A percentile compares a stretch with the other conserved stretches of the same genome.
These are phyloP conservation scores for Vulpes vulpes DNA, from an alignment of 2,113 vertebrate genomes.

Conservation along the genomic window DNA sequence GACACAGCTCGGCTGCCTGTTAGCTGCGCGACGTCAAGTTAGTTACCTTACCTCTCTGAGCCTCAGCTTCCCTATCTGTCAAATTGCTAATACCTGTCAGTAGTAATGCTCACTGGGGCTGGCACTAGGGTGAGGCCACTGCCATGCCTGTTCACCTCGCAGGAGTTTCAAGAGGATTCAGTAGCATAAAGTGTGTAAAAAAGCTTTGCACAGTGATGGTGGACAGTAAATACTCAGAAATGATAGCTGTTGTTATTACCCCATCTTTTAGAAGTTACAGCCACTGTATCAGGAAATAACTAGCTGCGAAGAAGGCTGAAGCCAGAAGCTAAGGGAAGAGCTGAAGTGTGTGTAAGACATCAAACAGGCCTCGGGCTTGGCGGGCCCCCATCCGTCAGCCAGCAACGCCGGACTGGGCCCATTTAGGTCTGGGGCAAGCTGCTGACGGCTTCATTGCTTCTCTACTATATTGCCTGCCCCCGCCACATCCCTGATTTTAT, in stretches of 20 bases:
- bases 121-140: background rate
- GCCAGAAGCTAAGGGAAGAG: background rate
- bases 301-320: background rate
- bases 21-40: background rate
- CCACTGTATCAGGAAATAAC: background rate
- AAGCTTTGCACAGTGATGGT: background rate
- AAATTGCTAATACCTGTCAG: background rate
- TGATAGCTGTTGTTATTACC: background rate
- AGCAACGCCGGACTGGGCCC: background rate
- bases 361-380: background rate
- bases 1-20: background rate
- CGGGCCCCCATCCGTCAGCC: background rate
- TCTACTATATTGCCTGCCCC: background rate
- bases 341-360: background rate
- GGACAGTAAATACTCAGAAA: slow-evolving; percentile 1
- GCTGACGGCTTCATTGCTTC: background rate
- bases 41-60: slow-evolving; percentile 45
- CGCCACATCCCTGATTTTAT: background rate
- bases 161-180: background rate
- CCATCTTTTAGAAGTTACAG: slow-evolving; percentile 19
- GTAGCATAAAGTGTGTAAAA: background rate
- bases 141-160: background rate
- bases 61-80: background rate
- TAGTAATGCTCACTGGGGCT: too few species aligned
- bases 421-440: background rate